Evolutionary conservation across 2,113 vertebrate genomes (phyloP).

Genomic region (Poeciliopsis occidentalis): DNA sequence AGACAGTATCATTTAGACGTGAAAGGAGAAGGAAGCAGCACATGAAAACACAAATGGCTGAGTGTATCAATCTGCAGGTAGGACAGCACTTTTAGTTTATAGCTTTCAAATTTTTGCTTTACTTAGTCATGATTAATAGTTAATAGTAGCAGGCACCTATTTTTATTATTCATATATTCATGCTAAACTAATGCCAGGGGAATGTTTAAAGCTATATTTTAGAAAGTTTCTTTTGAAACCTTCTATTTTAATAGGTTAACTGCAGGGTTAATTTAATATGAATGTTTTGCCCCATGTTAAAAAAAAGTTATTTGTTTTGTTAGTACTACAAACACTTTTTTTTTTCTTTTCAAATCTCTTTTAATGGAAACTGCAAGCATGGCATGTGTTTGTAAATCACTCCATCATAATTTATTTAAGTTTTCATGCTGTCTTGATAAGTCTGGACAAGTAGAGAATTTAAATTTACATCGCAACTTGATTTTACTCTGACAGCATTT

Average conservation of each 20-base stretch:
- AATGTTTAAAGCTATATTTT: background rate
- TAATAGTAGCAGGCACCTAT: background rate
- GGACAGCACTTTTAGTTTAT: background rate
- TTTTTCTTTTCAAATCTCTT: background rate
- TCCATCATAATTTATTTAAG: no score
- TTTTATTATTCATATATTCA: background rate
- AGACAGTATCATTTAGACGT: background rate
- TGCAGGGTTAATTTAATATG: background rate
- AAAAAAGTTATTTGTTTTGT: background rate
- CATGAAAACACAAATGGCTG: background rate
- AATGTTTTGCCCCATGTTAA: background rate
- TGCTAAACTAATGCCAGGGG: background rate
- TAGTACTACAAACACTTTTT: background rate
- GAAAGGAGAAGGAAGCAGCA: constrained; percentile 11
- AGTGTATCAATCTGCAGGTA: constrained; percentile 26
- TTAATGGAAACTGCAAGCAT: background rate
- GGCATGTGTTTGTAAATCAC: no score
- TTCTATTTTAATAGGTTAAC: background rate
- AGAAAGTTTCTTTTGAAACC: background rate
- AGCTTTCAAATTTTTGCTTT: background rate
- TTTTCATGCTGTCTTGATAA: no score
- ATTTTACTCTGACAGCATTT: background rate
- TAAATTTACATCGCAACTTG: background rate
- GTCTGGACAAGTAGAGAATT: background rate
- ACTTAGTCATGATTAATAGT: background rate